Evolutionary conservation across 2,113 vertebrate species (phyloP).

Genomic region (Pelobates fuscus): DNA sequence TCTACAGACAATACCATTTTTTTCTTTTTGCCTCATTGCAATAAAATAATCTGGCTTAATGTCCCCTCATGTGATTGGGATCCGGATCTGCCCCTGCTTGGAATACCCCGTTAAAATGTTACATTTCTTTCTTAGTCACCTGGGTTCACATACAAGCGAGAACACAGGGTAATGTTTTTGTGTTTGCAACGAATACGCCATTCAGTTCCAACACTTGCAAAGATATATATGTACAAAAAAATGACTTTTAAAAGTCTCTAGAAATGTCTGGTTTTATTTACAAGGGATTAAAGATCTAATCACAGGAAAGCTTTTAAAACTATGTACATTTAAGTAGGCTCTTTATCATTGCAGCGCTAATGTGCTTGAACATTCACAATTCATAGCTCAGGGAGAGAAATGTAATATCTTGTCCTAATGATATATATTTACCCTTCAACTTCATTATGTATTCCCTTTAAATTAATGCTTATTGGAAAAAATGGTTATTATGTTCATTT

Average conservation of each 20-base stretch:
- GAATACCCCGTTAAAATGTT: too few species aligned
- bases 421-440: background rate
- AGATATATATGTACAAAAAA: background rate
- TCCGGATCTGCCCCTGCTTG: too few species aligned
- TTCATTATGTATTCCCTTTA: background rate
- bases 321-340: background rate
- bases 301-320: conserved; percentile 2
- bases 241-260: background rate
- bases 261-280: conserved; percentile 4
- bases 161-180: too few species aligned
- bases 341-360: background rate
- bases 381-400: background rate
- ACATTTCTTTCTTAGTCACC: too few species aligned
- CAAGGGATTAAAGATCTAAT: conserved; percentile 4
- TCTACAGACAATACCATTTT: too few species aligned
- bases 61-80: too few species aligned
- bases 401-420: background rate
- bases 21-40: too few species aligned
- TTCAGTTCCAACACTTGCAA: background rate
- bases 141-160: too few species aligned
- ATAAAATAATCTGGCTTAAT: too few species aligned
- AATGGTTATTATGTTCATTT: background rate
- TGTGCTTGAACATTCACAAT: background rate
- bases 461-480: background rate
- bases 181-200: background rate